Base-by-base conservation (phyloP, 2,113 vertebrate species). In the Gambusia affinis region DNA sequence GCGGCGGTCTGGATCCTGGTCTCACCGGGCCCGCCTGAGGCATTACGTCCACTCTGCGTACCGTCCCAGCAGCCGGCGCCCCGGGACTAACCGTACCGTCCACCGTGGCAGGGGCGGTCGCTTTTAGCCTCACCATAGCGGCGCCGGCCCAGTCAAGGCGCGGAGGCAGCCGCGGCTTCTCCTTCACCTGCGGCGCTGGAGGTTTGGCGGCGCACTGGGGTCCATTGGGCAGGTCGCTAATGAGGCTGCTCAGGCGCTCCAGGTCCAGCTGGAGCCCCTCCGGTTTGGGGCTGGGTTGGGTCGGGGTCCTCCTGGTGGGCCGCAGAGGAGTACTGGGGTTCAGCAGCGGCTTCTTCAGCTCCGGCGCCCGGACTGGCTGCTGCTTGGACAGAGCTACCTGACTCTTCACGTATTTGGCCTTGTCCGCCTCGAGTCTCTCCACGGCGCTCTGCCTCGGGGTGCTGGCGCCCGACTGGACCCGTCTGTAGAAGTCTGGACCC, bases 371-470 rank as follows among this genome's bases (percentile, higher is more conserved):
- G 65, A 95, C 87, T 0, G 96, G 96, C 86, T 94, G 95, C 84
- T 95, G 95, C 81, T 90, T 95, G 39, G 94, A 94, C 3, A 94
- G 94, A 75, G 92, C 96, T 15, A 95, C 95, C 47, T 90, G 95
- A 87, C 96, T 98, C 91, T 98, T 99, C 70, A 99, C 97, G 0
- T 99, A 99, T 82, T 99, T 99, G 29, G 95, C 94, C 83, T 97
- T 97, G 93, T 97, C 96, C 0, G 97, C 97, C 70, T 96, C 97
- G 89, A 97, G 90, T 61, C 96, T 89, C 76, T 97, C 97, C 80
- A 97, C 96, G 0, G 96, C 97, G 3, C 96, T 97, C 81, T 95
- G 96, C 79, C 93, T 96, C 0, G 91, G 31, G 57, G 80, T 1
- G 78, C 78, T 4, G 54, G 79, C 64, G 0, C 57, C 51, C 0